Base-by-base conservation (phyloP, 2,797 vertebrate species). In the Anisognathus igniventris region DNA sequence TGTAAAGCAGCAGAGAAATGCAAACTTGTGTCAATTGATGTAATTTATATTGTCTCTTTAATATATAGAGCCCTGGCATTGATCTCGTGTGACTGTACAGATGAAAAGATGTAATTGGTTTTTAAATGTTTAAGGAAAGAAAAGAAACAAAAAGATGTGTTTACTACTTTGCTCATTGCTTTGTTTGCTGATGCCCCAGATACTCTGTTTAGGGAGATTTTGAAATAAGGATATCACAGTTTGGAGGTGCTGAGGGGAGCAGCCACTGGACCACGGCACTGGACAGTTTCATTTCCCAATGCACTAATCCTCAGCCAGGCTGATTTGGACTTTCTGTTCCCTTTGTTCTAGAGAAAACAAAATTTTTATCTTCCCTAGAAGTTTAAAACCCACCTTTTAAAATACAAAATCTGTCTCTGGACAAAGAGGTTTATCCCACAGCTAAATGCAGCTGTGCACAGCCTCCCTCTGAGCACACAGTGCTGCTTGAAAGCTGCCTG, bases 31-130 rank as follows among this genome's bases (percentile, higher is more conserved):
- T 98, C 97, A 82, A 97, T 98, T 85, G 97, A 90, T 97, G 97
- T 98, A 97, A 97, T 98, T 98, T 98, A 98, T 98, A 97, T 98
- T 97, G 98, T 98, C 98, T 98, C 96, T 98, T 97, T 98, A 97
- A 97, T 98, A 97, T 98, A 98, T 95, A 97, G 98, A 98, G 97
- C 97, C 97, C 98, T 96, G 91, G 68, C 95, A 97, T 98, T 97
- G 98, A 97, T 98, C 51, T 76, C 78, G 97, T 98, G 98, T 98
- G 97, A 97, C 97, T 98, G 98, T 98, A 98, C 98, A 98, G 98
- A 93, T 93, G 79, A 97, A 98, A 86, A 97, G 97, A 96, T 98
- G 98, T 98, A 98, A 98, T 96, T 94, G 86, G 84, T 95, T 97
- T 97, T 96, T 95, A 97, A 97, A 97, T 96, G 96, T 98, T 98